Evolutionary conservation across 2,797 vertebrate species (phyloP).

Genomic region (Iguana delicatissima): DNA sequence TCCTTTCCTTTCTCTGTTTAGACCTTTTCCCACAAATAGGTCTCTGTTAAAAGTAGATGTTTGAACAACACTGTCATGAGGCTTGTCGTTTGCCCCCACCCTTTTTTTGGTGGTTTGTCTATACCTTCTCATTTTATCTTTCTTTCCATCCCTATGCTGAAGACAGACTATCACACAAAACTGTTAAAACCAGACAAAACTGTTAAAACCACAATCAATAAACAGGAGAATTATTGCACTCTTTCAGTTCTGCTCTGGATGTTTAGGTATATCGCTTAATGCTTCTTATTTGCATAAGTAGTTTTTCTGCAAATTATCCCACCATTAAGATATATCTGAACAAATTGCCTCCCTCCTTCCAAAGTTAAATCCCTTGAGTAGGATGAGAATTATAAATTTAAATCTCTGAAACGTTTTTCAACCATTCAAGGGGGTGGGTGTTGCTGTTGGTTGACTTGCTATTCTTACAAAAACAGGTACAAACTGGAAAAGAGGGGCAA

Average conservation of each 20-base stretch:
- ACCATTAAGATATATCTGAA: constrained; percentile 68
- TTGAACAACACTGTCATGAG: not conserved
- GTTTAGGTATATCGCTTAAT: constrained; percentile 53
- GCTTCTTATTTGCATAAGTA: constrained; percentile 68
- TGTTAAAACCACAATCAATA: fast-evolving
- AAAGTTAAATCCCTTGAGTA: constrained; percentile 73
- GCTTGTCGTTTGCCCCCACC: too few relatives aligned
- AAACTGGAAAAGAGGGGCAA: constrained; percentile 51
- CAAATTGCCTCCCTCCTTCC: constrained; percentile 53
- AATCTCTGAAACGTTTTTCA: constrained; percentile 60
- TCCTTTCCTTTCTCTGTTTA: not conserved
- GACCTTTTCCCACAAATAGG: not conserved
- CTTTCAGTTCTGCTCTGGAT: constrained; percentile 29
- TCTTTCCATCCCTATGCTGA: fast-evolving
- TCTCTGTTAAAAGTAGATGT: not conserved
- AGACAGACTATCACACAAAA: not conserved
- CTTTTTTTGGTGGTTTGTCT: too few relatives aligned
- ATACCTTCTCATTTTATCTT: not conserved
- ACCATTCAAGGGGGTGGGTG: not conserved
- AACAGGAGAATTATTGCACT: not conserved
- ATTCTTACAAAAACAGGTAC: constrained; percentile 67
- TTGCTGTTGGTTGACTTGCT: constrained; percentile 36
- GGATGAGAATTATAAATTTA: constrained; percentile 69
- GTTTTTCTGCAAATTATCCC: constrained; percentile 71
- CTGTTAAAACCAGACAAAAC: fast-evolving